Evolutionary conservation across 2,888 invertebrate genomes (phyloP), one percentile per base, ranked within the genome.

Genomic region (Eupithecia inturbata): DNA sequence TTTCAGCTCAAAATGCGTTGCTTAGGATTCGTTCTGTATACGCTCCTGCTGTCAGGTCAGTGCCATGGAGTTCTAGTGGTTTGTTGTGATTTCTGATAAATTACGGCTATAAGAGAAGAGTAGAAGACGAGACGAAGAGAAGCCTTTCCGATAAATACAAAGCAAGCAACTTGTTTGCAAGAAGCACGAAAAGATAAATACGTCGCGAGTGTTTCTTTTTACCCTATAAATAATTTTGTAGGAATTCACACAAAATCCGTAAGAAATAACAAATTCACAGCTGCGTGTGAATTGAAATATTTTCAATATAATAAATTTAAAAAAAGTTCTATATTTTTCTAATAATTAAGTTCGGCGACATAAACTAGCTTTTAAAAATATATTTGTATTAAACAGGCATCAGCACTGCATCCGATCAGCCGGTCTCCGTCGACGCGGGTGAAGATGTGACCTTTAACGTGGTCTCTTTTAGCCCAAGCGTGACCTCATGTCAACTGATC

Each of bases 31-130:
- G 71, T 77, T 36, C 39, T 78, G 70, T 71, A 72, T 67, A 60
- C 68, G 19, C 19, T 77, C 39, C 69, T 80, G 72, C 69, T 80
- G 3, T 74, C 80, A 80, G 80, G 80, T 80, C 39, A 7, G 31
- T 71, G 2, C 26, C 14, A 26, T 22, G 10, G 10, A n/a, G 26
- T 57, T 14, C 0, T 26, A 57, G 12, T 57, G 57, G 14, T 26
- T 57, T 57, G 22, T 14, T 26, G 26, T 26, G 57, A 57, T 26
- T 22, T 57, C 22, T 22, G 22, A 53, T 22, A 22, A 9, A 53
- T 22, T 53, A 26, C 22, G 22, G 22, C 53, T 22, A 22, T 53
- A 3, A 53, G 49, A 53, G 49, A 53, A 53, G 22, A 10, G 45
- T 45, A 45, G 19, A 45, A 45, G 45, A 49, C 10, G 16, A 45